Base-by-base conservation (phyloP, 2,888 invertebrate species). In the Sycophila texana region DNA sequence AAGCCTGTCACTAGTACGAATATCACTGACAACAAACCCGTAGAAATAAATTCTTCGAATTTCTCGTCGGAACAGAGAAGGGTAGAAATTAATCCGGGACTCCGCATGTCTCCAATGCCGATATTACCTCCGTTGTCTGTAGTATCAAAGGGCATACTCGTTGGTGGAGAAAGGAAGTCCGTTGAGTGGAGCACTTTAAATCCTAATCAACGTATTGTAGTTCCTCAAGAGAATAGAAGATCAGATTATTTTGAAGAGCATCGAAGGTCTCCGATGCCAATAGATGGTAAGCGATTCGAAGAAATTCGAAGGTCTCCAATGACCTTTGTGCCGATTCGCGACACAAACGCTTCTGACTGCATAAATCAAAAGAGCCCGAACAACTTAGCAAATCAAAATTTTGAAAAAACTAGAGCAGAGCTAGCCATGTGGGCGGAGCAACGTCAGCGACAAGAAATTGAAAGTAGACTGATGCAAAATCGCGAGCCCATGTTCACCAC, bases 201-300 rank as follows among this genome's bases (percentile, higher is more conserved):
- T 78, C 89, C 89, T 30, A 89, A 88, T 87, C 89, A 89, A 74
- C 86, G 89, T 74, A 80, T 84, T 0, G 81, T 83, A 10, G 84
- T 87, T 16, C 80, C 88, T 3, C 87, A 87, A 82, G 90, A 90
- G 80, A 88, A 87, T 67, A 84, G 89, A 80, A 84, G 90, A 51
- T 89, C 89, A 5, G 90, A 90, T 84, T 89, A 89, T 77, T 89
- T 90, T 70, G 90, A 90, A 26, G 90, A 90, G 22, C 89, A 89
- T 47, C 85, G 89, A 74, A 82, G 89, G 20, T 90, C 89, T 0
- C 89, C 90, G 7, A 87, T 90, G 87, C 89, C 86, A 22, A 82
- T 89, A 5, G 90, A 90, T 14, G 85, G 87, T 0, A 90, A 89
- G 49, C 82, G 89, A 63, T 86, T 87, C 67, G 90, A 90, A 5